Evolutionary conservation across 64 coral and sea anemone species (phyloP), one percentile per base, ranked within the genome.

Genomic region (Montipora capricornis): DNA sequence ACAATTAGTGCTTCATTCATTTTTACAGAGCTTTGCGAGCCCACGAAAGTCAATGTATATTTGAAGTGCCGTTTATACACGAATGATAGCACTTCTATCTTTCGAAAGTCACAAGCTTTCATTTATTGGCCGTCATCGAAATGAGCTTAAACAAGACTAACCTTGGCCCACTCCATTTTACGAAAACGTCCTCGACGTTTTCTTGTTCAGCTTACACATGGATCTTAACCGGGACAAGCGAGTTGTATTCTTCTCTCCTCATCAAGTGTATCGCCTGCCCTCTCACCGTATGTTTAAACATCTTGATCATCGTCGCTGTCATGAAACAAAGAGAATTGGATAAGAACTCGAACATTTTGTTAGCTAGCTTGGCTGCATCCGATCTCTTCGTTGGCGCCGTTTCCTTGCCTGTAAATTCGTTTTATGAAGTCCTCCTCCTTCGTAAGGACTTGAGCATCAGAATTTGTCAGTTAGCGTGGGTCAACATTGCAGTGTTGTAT

Each of bases 271-370:
- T 85, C 45, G 82, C 82, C 64, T 7, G 82, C 46, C 82, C 82
- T 3, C 17, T 85, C 16, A 49, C 44, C 2, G 4, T 85, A 44
- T 22, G 68, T 20, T 8, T 85, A 68, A 85, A 85, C 82, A 17
- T 85, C 16, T 10, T 85, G 0, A 2, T 85, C 17, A 68, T 85
- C 82, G 7, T 22, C 15, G 82, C 82, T 16, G 82, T 85, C 58
- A 85, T 47, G 4, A 70, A 47, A 48, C 62, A 64, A 50, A 71
- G 10, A 70, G 45, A 44, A 17, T 48, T 85, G 17, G 16, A 85
- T 19, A 85, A 12, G 0, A 70, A 85, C 64, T 85, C 82, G 3
- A 85, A 71, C 64, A 85, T 69, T 85, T 70, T 85, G 44, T 69
- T 85, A 8, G 15, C 62, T 47, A 85, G 62, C 64, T 48, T 85